Evolutionary conservation across 1,140 invertebrate genomes (phyloP).

Genomic region (Kradibia gibbosae): DNA sequence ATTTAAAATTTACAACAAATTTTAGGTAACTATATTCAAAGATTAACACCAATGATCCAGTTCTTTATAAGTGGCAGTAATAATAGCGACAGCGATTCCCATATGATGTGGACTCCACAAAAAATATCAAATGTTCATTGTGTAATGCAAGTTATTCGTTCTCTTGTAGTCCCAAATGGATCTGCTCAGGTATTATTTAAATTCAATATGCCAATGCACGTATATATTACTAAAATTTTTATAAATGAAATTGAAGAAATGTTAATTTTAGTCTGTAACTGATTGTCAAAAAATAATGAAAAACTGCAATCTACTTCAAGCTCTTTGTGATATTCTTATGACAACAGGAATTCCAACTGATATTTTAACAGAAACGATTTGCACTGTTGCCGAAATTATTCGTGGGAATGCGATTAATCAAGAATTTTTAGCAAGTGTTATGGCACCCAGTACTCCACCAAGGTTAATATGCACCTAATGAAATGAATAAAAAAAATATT

Average conservation of each 20-base stretch:
- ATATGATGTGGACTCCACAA: constrained; percentile 89
- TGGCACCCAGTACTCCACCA: constrained; percentile 93
- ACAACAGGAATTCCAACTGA: constrained; percentile 96
- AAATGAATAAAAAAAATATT: background rate
- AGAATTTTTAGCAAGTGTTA: constrained; percentile 91
- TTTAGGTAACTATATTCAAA: constrained; percentile 89
- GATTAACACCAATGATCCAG: constrained; percentile 89
- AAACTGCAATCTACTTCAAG: constrained; percentile 85
- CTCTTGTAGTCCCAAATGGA: constrained; percentile 91
- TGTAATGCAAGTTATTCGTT: constrained; percentile 91
- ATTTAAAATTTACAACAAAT: background rate
- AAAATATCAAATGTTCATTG: constrained; percentile 96
- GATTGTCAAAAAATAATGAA: constrained; percentile 93
- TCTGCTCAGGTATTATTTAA: constrained; percentile 77
- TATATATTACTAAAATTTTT: no score
- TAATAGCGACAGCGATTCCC: constrained; percentile 75
- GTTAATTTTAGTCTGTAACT: constrained; percentile 67
- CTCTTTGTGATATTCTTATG: constrained; percentile 93
- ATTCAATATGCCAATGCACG: constrained; percentile 3
- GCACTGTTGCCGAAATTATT: constrained; percentile 95
- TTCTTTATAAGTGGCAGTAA: constrained; percentile 78
- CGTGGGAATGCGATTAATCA: constrained; percentile 93
- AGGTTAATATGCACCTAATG: no score
- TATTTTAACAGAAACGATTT: constrained; percentile 96
- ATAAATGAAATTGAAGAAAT: no score